These are phyloP conservation scores for Aplochiton taeniatus DNA, from an alignment of 2,797 vertebrate species.

Conservation along the genomic window DNA sequence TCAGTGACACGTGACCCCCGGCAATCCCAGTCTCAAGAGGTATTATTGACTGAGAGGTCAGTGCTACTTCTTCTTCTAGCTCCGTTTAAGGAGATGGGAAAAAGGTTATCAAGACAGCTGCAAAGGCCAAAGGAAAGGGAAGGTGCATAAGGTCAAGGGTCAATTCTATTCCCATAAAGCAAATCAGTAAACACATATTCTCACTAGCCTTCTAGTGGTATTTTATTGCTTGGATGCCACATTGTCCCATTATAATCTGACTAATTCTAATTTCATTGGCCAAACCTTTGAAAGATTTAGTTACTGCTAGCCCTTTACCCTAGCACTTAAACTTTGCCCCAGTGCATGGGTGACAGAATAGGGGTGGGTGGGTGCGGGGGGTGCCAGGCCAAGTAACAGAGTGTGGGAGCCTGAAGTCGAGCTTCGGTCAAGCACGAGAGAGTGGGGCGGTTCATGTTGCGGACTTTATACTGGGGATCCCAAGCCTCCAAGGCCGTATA, in stretches of 20 bases:
- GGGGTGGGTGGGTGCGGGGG: too few species aligned
- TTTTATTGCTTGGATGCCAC: too few species aligned
- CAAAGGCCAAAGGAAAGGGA: neutral
- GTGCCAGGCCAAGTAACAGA: slow-evolving; percentile 34
- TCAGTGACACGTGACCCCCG: neutral
- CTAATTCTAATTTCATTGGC: neutral
- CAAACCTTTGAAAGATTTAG: neutral
- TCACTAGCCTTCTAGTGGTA: too few species aligned
- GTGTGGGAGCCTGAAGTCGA: slow-evolving; percentile 15
- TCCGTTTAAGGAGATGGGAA: slow-evolving; percentile 1
- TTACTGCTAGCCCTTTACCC: neutral
- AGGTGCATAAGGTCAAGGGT: slow-evolving; percentile 3
- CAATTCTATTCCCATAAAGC: slow-evolving; percentile 1
- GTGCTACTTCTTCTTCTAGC: neutral
- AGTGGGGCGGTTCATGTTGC: slow-evolving; percentile 49
- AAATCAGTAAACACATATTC: neutral
- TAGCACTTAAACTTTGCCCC: slow-evolving; percentile 12
- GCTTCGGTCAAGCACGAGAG: slow-evolving; percentile 16
- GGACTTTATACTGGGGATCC: slow-evolving; percentile 37
- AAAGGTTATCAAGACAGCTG: slow-evolving; percentile 11
- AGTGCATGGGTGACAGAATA: neutral
- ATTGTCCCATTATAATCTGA: too few species aligned
- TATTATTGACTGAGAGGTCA: neutral
- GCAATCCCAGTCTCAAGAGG: neutral
- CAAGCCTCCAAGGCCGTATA: slow-evolving; percentile 25